Base-by-base conservation (phyloP, 2,888 invertebrate genomes). In the Petrophora chlorosata region DNA sequence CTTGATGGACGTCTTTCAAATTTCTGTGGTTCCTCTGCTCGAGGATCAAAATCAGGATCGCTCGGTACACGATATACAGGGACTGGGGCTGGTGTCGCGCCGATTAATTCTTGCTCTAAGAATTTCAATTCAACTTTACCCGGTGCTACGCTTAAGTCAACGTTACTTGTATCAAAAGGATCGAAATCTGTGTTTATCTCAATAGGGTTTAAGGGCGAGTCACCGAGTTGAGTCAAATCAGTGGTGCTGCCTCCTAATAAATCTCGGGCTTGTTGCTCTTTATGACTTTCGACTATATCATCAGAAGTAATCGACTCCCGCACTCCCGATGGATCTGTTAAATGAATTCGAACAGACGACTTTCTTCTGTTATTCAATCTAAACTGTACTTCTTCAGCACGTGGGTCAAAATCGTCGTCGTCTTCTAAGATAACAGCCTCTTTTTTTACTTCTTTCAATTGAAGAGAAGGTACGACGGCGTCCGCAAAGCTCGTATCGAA, bases 401-500 rank as follows among this genome's bases (percentile, higher is more conserved):
- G 81, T n/a, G 94, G 93, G 79, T 93, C 92, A 58, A 94, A 93
- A 59, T 91, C 91, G 65, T 91, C 90, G 77, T 92, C 91, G 62
- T 91, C 90, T 67, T 83, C 86, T 62, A 82, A 63, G 46, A 82
- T 73, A 10, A 70, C 69, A 43, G 79, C 72, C 79, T 73, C 92
- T 67, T 76, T 82, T 59, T 86, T 82, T 45, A 79, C 74, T 76
- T 87, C 80, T 58, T 83, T 79, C 41, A 91, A 82, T 34, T 71
- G 63, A 14, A 65, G 47, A 5, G 65, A 39, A 59, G 94, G 95
- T 39, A 95, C 85, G 33, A 96, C 92, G 65, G 94, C 94, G 44
- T 95, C 95, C 0, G 95, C 96, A 78, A 96, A 96, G 36, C 95
- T 93, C 13, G 97, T 97, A 70, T 97, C 96, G 67, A 97, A 97